A percentile compares a stretch with the other conserved stretches of the same genome.
Conservation (phyloP, 2,888 invertebrate species). For the Sturmia bella region DNA sequence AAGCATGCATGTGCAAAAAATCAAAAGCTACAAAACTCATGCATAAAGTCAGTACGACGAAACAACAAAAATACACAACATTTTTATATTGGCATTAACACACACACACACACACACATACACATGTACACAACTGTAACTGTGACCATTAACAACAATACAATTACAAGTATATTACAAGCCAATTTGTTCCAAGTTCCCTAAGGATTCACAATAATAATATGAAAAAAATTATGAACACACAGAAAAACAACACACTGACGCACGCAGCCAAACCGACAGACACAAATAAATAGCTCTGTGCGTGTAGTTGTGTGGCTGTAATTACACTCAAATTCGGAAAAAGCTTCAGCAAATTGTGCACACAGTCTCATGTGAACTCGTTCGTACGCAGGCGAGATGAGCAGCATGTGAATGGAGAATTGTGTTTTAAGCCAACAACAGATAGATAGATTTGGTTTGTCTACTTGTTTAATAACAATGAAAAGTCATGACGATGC, state of each 20-base stretch:
- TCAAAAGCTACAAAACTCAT: too few relatives aligned
- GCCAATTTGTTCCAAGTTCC: constrained; percentile 70
- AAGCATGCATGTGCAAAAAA: too few relatives aligned
- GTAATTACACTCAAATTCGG: constrained; percentile 51
- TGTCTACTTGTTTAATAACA: constrained; percentile 48
- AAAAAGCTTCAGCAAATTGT: constrained; percentile 39
- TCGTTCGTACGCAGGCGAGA: constrained; percentile 50
- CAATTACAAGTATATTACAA: constrained; percentile 71
- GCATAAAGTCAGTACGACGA: too few relatives aligned
- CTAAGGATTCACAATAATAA: constrained; percentile 56
- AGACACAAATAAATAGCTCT: neutral
- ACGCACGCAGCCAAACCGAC: constrained; percentile 35
- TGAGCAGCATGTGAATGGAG: constrained; percentile 16
- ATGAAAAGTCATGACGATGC: constrained; percentile 33
- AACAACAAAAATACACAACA: too few relatives aligned
- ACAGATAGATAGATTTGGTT: constrained; percentile 51
- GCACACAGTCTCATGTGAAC: constrained; percentile 57
- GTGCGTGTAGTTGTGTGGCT: constrained; percentile 63
- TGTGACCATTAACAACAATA: constrained; percentile 67
- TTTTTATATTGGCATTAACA: too few relatives aligned
- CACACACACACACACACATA: constrained; percentile 1
- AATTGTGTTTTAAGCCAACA: constrained; percentile 56
- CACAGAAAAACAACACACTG: constrained; percentile 27
- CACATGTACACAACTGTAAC: constrained; percentile 10
- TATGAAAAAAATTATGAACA: neutral